Conservation (phyloP, 2,113 vertebrate genomes). For the Silurus meridionalis region DNA sequence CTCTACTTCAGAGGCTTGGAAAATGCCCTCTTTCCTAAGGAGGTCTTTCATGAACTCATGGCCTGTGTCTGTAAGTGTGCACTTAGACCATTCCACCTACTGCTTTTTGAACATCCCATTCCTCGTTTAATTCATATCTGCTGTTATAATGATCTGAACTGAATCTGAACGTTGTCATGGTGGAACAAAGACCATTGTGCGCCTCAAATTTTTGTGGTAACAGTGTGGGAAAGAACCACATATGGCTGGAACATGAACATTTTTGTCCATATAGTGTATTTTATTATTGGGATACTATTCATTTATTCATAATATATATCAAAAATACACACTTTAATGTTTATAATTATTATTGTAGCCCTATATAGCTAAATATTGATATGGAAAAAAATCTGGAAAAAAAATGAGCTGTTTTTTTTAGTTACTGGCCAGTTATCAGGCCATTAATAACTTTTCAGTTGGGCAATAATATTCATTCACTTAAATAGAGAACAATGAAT, state of each 20-base stretch:
- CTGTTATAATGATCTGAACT: no score
- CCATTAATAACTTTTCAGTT: background rate
- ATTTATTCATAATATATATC: background rate
- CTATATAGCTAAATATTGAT: no score
- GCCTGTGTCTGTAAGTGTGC: slow-evolving; percentile 91
- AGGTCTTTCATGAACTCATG: slow-evolving; percentile 96
- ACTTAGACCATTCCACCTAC: background rate
- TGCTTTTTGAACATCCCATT: no score
- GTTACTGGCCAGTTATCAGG: background rate
- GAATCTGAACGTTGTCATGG: no score
- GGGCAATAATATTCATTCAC: background rate
- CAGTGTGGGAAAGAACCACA: no score
- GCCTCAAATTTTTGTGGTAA: no score
- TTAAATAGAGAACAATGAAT: background rate
- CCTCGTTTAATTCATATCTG: no score
- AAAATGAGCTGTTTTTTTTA: background rate
- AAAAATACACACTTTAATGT: background rate
- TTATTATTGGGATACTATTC: background rate
- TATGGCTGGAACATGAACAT: no score
- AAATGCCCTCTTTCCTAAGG: slow-evolving; percentile 94
- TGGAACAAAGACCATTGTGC: no score
- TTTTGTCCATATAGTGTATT: no score
- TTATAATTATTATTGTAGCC: background rate
- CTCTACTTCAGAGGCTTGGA: slow-evolving; percentile 95
- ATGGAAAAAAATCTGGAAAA: background rate